Percentiles rank a stretch among this genome's conserved stretches.
Evolutionary conservation across 92 coral and sea anemone species (phyloP).

Genomic region (Zoanthus sansibaricus): DNA sequence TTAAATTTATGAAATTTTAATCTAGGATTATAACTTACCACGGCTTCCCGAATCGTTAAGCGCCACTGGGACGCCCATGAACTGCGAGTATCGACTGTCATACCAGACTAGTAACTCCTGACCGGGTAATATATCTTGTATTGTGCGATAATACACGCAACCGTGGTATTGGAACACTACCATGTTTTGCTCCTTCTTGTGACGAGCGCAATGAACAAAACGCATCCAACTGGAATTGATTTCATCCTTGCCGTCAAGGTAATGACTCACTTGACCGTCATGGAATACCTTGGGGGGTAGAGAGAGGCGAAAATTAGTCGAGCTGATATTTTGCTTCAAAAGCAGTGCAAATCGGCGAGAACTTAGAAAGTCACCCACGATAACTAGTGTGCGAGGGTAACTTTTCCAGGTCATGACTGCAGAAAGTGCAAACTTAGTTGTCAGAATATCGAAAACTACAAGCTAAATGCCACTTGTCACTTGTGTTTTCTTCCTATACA

Average conservation of each 20-base stretch:
- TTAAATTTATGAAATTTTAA: neutral
- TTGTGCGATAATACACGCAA: slow-evolving; percentile 96
- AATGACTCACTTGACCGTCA: slow-evolving; percentile 99
- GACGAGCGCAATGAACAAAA: slow-evolving; percentile 97
- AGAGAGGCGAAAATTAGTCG: neutral
- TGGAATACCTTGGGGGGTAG: slow-evolving; percentile 81
- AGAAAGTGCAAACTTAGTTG: no score
- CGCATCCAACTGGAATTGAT: slow-evolving; percentile 99
- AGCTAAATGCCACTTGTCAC: no score
- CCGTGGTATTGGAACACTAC: slow-evolving; percentile 99
- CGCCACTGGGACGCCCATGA: slow-evolving; percentile 97
- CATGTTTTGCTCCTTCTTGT: slow-evolving; percentile 99
- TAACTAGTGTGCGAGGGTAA: no score
- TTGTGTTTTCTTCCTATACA: no score
- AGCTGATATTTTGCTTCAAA: neutral
- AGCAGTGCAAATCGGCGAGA: neutral
- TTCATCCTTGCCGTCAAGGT: slow-evolving; percentile 96
- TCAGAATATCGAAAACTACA: no score
- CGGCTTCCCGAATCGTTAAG: slow-evolving; percentile 94
- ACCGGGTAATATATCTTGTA: slow-evolving; percentile 90
- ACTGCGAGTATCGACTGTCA: slow-evolving; percentile 93
- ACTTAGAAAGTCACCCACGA: no score
- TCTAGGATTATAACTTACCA: slow-evolving; percentile 55
- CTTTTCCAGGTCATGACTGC: no score
- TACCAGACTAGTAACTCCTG: slow-evolving; percentile 98